Percentiles rank a stretch among this genome's conserved stretches.
phyloP scores from a whole-genome alignment of 2,113 vertebrate species.

The Bujurquina vittata region DNA sequence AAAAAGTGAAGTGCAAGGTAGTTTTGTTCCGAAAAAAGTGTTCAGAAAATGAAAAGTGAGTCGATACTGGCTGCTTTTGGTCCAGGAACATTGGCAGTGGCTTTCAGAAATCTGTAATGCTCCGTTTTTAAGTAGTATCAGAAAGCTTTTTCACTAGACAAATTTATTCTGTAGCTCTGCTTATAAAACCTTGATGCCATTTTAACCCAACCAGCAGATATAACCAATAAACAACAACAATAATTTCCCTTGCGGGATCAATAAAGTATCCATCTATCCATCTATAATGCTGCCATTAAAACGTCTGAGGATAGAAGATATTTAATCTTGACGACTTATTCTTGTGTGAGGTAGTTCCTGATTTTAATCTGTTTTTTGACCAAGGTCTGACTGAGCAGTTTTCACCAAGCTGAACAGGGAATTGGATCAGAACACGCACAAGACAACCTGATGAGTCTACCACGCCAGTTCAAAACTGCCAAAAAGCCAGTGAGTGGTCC shows the following conservation, averaged over 20 bases:
- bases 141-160: neutral
- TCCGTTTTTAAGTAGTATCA: neutral
- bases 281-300: neutral
- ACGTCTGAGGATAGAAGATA: fast-evolving
- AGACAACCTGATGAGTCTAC: neutral
- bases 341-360: neutral
- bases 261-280: no score
- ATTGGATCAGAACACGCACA: no score
- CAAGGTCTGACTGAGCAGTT: neutral
- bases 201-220: neutral
- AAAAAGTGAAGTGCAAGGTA: neutral
- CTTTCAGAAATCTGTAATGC: neutral
- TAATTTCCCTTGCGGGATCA: no score
- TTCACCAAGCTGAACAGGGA: no score
- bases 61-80: neutral
- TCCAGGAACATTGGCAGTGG: neutral
- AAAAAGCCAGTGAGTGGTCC: neutral
- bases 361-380: neutral
- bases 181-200: neutral
- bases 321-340: fast-evolving
- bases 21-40: neutral
- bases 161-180: neutral
- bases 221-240: neutral
- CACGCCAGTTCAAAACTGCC: neutral
- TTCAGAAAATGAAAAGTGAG: neutral